Conservation (phyloP, 2,797 vertebrate species). For the Uromys caudimaculatus region DNA sequence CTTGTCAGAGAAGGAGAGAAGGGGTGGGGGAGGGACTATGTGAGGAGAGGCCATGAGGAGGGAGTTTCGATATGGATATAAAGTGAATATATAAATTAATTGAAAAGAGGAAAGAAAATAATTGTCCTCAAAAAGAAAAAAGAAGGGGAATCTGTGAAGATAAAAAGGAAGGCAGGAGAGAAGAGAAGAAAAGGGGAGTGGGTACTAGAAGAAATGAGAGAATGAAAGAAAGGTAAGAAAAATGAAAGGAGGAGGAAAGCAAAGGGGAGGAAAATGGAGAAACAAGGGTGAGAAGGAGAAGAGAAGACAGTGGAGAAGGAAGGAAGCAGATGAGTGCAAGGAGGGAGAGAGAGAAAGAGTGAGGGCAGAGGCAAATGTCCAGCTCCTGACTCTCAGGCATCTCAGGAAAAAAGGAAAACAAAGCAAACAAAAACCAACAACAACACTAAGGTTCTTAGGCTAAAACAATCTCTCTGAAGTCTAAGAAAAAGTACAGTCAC, state of each 20-base stretch:
- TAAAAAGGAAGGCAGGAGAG: not conserved
- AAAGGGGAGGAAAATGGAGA: no score
- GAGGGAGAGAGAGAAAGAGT: no score
- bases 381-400: not conserved
- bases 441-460: not conserved
- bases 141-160: not conserved
- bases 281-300: no score
- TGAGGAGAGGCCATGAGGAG: no score
- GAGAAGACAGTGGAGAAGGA: no score
- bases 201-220: not conserved
- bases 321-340: fast-evolving
- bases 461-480: not conserved
- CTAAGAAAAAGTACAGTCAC: not conserved
- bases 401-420: not conserved
- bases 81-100: no score
- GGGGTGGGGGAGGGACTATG: no score
- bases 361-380: not conserved
- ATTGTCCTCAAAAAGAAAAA: not conserved
- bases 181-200: not conserved
- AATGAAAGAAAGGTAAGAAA: fast-evolving
- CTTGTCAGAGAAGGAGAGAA: no score
- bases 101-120: no score
- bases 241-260: not conserved
- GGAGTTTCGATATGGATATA: no score
- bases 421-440: not conserved